A percentile compares a stretch with the other conserved stretches of the same genome.
phyloP scores from a whole-genome alignment of 2,888 invertebrate species.

The Synergus japonicus region DNA sequence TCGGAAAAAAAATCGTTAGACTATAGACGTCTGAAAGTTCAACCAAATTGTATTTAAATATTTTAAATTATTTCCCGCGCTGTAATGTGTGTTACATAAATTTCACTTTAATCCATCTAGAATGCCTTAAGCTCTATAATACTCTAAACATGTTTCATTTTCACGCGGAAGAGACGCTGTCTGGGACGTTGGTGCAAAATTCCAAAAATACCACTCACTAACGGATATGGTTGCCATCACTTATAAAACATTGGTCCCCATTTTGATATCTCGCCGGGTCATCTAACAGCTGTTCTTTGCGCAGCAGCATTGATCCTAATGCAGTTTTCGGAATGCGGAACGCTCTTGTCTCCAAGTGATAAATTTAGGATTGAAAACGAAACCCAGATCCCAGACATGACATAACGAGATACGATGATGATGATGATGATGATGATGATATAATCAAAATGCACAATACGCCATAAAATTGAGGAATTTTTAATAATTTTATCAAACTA shows the following conservation, averaged over 20 bases:
- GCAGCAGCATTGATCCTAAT: conserved; percentile 41
- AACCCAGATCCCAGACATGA: conserved; percentile 25
- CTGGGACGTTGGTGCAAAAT: background rate
- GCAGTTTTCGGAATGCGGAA: conserved; percentile 41
- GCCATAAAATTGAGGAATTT: background rate
- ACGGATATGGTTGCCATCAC: background rate
- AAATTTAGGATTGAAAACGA: conserved; percentile 38
- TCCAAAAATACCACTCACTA: conserved; percentile 1
- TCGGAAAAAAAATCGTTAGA: too few relatives aligned
- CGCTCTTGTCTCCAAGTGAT: conserved; percentile 33
- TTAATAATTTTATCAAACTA: background rate
- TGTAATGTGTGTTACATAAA: background rate
- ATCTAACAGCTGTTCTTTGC: conserved; percentile 41
- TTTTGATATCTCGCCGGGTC: conserved; percentile 39
- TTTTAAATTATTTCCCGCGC: too few relatives aligned
- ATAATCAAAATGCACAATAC: conserved; percentile 5
- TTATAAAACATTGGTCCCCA: conserved; percentile 26
- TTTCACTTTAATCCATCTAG: background rate
- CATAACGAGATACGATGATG: conserved; percentile 8
- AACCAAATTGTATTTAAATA: too few relatives aligned
- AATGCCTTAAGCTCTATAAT: background rate
- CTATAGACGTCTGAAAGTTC: too few relatives aligned
- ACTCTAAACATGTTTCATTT: background rate
- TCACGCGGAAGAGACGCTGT: background rate
- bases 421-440: background rate